Conservation (phyloP, 2,888 invertebrate genomes). For the Heliothis peltigera region DNA sequence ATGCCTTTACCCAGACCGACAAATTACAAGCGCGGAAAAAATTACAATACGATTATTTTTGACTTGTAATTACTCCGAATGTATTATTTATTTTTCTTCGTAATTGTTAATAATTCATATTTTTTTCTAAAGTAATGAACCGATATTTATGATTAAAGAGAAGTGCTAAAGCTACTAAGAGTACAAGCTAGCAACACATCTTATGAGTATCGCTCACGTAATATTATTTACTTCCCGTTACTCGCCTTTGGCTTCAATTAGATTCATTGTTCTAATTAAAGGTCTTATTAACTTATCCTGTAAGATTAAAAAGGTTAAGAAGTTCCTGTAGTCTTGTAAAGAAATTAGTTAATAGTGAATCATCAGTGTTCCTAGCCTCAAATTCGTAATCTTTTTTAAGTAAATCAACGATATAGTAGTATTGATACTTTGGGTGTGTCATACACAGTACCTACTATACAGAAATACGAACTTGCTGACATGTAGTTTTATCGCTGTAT, state of each 20-base stretch:
- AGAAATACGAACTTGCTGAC: neutral
- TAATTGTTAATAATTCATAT: too few relatives aligned
- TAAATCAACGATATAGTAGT: too few relatives aligned
- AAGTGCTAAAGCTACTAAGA: constrained; percentile 11
- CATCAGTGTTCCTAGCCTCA: neutral
- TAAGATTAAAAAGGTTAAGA: constrained; percentile 9
- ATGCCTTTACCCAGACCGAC: too few relatives aligned
- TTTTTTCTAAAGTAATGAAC: too few relatives aligned
- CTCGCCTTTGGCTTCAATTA: constrained; percentile 49
- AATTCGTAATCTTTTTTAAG: too few relatives aligned
- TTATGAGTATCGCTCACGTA: constrained; percentile 36
- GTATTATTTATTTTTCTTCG: too few relatives aligned
- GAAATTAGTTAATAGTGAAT: neutral
- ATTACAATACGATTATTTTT: too few relatives aligned
- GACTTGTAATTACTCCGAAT: too few relatives aligned
- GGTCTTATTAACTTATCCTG: constrained; percentile 51
- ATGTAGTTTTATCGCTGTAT: neutral
- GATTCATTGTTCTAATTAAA: constrained; percentile 58
- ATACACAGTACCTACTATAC: neutral
- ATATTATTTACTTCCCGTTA: constrained; percentile 39
- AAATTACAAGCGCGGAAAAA: too few relatives aligned
- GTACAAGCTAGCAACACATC: constrained; percentile 11
- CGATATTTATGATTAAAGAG: too few relatives aligned
- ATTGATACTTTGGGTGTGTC: neutral
- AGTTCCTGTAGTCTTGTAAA: constrained; percentile 1